Percentiles rank a stretch among this genome's conserved stretches.
Evolutionary conservation across 2,888 invertebrate species (phyloP).

Genomic region (Yponomeuta malinellus): DNA sequence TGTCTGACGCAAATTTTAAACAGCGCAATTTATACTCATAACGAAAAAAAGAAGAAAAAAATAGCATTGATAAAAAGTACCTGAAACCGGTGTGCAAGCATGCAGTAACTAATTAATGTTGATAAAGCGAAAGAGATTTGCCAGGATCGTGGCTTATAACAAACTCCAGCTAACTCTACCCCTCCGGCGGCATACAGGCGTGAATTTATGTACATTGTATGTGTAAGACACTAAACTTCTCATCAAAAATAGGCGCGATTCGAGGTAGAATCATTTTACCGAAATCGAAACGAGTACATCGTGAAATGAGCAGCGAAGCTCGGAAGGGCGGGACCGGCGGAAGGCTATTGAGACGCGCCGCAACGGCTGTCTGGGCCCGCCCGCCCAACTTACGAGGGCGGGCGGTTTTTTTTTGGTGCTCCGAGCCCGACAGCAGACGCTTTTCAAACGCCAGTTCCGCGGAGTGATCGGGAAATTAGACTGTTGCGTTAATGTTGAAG

Average conservation of each 20-base stretch:
- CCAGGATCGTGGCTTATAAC: too few species aligned
- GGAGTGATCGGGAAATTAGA: background rate
- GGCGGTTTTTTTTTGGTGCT: background rate
- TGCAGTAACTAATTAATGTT: too few species aligned
- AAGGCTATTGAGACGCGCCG: background rate
- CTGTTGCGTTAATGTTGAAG: background rate
- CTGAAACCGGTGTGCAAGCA: too few species aligned
- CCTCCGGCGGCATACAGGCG: too few species aligned
- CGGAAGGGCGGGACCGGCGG: background rate
- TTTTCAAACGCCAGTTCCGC: background rate
- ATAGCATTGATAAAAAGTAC: too few species aligned
- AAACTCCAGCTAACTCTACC: too few species aligned
- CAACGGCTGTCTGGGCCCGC: conserved; percentile 1
- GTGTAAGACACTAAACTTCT: background rate
- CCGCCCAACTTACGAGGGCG: background rate
- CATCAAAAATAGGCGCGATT: background rate
- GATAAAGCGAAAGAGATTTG: too few species aligned
- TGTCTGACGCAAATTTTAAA: too few species aligned
- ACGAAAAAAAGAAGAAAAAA: too few species aligned
- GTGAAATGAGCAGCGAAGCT: background rate
- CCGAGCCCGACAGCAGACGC: background rate
- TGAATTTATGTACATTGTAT: too few species aligned
- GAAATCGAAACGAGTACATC: background rate
- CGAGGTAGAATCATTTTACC: background rate
- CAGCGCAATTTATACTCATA: too few species aligned